A percentile compares a stretch with the other conserved stretches of the same genome.
Evolutionary conservation across 2,113 vertebrate genomes (phyloP).

Genomic region (Mobula birostris): DNA sequence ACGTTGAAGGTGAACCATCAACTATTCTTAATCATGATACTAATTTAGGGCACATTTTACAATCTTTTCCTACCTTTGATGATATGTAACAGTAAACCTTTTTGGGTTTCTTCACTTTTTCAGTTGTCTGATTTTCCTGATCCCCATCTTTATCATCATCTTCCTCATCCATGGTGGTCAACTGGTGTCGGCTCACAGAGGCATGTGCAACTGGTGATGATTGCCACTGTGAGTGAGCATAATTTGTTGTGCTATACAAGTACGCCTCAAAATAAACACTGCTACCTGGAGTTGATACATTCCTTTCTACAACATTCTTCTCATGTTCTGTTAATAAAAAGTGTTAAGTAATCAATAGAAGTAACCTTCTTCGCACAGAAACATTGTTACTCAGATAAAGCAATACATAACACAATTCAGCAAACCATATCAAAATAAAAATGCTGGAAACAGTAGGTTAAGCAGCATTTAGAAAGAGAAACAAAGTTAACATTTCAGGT

Average conservation of each 20-base stretch:
- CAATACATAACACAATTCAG: background rate
- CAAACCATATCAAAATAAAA: too few relatives aligned
- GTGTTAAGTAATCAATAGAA: slow-evolving; percentile 4
- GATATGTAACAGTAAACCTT: slow-evolving; percentile 99
- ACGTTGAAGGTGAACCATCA: background rate
- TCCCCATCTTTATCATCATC: slow-evolving; percentile 77
- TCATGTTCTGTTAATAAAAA: slow-evolving; percentile 71
- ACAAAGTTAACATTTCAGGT: too few relatives aligned
- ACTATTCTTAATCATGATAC: background rate
- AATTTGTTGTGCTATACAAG: slow-evolving; percentile 82
- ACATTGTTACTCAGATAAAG: background rate
- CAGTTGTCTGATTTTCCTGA: slow-evolving; percentile 72
- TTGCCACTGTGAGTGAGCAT: slow-evolving; percentile 76
- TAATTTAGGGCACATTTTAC: background rate
- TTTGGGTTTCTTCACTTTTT: slow-evolving; percentile 98
- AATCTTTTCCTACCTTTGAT: slow-evolving; percentile 72
- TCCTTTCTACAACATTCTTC: slow-evolving; percentile 88
- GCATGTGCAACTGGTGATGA: slow-evolving; percentile 69
- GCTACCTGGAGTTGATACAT: slow-evolving; percentile 89
- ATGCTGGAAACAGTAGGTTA: too few relatives aligned
- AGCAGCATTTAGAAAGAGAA: too few relatives aligned
- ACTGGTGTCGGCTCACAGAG: slow-evolving; percentile 79
- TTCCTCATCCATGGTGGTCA: slow-evolving; percentile 75
- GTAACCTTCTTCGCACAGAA: background rate
- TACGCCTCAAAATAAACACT: slow-evolving; percentile 97